Conservation (phyloP, 2,797 vertebrate species). For the Paratrypauchen microcephalus region DNA sequence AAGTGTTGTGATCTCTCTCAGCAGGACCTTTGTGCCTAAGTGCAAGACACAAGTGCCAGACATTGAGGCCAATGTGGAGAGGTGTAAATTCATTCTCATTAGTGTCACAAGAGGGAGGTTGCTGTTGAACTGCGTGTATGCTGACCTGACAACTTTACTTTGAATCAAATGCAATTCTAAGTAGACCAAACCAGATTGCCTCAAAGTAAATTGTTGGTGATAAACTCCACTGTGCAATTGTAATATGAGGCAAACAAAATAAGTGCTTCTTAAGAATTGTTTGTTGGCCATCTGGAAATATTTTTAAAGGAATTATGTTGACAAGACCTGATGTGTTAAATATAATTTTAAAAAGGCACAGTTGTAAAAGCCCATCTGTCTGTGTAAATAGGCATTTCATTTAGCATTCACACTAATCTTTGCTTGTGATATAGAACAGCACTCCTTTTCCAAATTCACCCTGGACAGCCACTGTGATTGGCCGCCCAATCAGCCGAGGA, state of each 20-base stretch:
- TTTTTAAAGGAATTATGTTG: conserved; percentile 9
- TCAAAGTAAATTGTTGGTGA: conserved; percentile 1
- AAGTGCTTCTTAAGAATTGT: conserved; percentile 12
- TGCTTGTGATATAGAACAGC: conserved; percentile 29
- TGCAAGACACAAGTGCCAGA: conserved; percentile 23
- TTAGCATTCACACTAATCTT: conserved; percentile 40
- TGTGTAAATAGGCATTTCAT: conserved; percentile 27
- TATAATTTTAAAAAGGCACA: conserved; percentile 18
- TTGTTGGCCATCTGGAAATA: conserved; percentile 5
- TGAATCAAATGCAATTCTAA: not conserved
- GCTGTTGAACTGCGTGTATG: not conserved
- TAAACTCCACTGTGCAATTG: not conserved
- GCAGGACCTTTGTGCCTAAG: conserved; percentile 52
- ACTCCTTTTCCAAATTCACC: conserved; percentile 36
- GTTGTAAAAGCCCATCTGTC: conserved; percentile 31
- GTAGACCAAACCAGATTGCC: not conserved
- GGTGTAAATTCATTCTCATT: conserved; percentile 3
- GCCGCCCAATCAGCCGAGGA: conserved; percentile 42
- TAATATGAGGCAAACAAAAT: conserved; percentile 13
- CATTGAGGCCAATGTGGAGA: conserved; percentile 10
- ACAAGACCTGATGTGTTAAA: conserved; percentile 18
- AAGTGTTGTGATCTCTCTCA: conserved; percentile 40
- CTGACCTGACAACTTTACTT: conserved; percentile 3
- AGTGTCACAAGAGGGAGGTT: not conserved
- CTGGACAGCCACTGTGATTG: conserved; percentile 48